Evolutionary conservation across 2,797 vertebrate genomes (phyloP).

Genomic region (Labeo calbasu): DNA sequence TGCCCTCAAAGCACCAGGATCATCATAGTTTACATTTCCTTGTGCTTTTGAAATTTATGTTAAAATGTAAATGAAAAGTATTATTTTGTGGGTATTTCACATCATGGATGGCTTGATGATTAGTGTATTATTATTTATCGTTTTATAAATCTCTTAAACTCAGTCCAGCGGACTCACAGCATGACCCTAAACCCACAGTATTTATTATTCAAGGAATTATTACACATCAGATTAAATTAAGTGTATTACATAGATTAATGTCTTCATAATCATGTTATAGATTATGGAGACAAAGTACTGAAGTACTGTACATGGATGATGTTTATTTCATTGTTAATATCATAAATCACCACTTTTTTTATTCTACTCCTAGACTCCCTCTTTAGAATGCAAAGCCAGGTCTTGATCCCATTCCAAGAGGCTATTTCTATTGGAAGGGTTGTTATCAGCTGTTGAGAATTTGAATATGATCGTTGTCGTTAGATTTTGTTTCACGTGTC

Average conservation of each 20-base stretch:
- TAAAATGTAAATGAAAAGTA: not conserved
- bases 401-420: not conserved
- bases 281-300: not conserved
- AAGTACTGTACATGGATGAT: not conserved
- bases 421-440: conserved; percentile 28
- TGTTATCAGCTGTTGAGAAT: conserved; percentile 46
- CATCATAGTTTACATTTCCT: not conserved
- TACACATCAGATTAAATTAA: not conserved
- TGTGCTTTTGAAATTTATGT: not conserved
- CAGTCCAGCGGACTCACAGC: not conserved
- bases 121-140: not conserved
- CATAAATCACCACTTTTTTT: not conserved
- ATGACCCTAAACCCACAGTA: conserved; percentile 6
- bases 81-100: conserved; percentile 11
- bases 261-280: not conserved
- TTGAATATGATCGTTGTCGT: conserved; percentile 49
- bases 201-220: conserved; percentile 9
- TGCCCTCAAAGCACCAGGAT: not conserved
- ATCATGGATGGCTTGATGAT: conserved; percentile 16
- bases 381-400: conserved; percentile 6
- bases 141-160: conserved; percentile 39
- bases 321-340: not conserved
- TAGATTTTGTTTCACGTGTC: conserved; percentile 54
- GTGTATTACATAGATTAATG: not conserved
- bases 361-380: not conserved